Base-by-base conservation (phyloP, 2,797 vertebrate species). In the Neosilurus mollespiculum region DNA sequence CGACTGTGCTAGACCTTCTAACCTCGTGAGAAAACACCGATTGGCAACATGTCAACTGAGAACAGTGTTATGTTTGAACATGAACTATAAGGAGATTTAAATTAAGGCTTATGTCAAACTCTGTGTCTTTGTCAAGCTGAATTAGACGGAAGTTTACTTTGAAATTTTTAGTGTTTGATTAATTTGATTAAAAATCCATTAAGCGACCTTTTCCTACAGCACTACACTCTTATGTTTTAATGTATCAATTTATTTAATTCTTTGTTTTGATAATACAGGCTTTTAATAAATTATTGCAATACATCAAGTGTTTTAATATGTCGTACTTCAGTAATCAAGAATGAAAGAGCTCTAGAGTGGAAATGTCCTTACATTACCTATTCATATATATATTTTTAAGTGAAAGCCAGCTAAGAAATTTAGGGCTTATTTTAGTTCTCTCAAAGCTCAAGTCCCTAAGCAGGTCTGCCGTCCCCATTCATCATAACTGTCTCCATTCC, bases 401-500 rank as follows among this genome's bases (percentile, higher is more conserved):
- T 56, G 26, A 83, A 78, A 80, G 76, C 49, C 51, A 69, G 78
- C 80, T 62, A 77, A 78, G 82, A 83, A 85, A 89, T 81, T 76
- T 66, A 71, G 82, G 81, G 71, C 59, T 78, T 26, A 69, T 75
- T 80, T 82, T 58, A 85, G 61, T 80, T 85, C 81, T 81, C 84
- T 85, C 51, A 81, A 54, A 84, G 62, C 62, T 85, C 83, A 72
- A 51, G 81, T 59, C 75, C 86, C 69, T 78, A 70, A 71, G 79
- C 62, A 76, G 62, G 78, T 80, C 80, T 76, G 72, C 83, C 61
- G 56, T 86, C 85, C 80, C 67, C 81, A 83, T 87, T 87, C 84
- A 78, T 85, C 85, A 85, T 58, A 87, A 83, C 85, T 79, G 84
- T 71, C 81, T 83, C 73, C 87, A 87, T 89, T 87, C 89, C 87